Percentiles rank a stretch among this genome's conserved stretches.
Evolutionary conservation across 2,113 vertebrate species (phyloP).

Genomic region (Elanus axillaris): DNA sequence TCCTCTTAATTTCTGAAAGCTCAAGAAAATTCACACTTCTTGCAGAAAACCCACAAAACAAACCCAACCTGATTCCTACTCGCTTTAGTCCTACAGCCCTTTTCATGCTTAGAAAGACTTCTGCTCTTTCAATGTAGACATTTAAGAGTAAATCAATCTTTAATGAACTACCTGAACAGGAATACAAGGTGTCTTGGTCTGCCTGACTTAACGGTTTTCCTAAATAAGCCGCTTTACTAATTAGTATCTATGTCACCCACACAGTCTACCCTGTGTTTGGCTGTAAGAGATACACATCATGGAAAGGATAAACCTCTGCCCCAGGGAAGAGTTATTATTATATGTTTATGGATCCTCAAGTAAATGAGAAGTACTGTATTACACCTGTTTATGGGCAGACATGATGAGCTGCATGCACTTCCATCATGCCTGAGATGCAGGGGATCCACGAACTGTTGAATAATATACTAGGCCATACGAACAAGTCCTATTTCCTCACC

Average conservation of each 20-base stretch:
- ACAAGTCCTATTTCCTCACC: neutral
- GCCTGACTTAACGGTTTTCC: neutral
- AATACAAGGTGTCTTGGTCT: neutral
- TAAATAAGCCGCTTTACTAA: neutral
- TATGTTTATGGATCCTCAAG: neutral
- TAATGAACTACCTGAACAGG: neutral
- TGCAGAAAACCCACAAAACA: neutral
- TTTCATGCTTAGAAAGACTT: neutral
- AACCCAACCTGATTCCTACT: fast-evolving
- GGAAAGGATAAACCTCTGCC: neutral
- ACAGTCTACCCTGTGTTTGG: neutral
- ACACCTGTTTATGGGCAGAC: neutral
- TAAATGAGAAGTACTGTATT: neutral
- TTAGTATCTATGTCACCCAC: neutral
- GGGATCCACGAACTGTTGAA: neutral
- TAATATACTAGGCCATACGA: neutral
- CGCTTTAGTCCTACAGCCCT: neutral
- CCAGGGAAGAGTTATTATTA: neutral
- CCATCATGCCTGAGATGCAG: fast-evolving
- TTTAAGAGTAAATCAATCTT: neutral
- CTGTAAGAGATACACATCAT: neutral
- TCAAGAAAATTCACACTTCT: neutral
- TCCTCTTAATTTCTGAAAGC: neutral
- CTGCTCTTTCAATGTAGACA: neutral
- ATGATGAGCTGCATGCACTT: fast-evolving